These are phyloP conservation scores for Bombus affinis DNA, from an alignment of 1,140 invertebrate genomes.

Conservation along the genomic window DNA sequence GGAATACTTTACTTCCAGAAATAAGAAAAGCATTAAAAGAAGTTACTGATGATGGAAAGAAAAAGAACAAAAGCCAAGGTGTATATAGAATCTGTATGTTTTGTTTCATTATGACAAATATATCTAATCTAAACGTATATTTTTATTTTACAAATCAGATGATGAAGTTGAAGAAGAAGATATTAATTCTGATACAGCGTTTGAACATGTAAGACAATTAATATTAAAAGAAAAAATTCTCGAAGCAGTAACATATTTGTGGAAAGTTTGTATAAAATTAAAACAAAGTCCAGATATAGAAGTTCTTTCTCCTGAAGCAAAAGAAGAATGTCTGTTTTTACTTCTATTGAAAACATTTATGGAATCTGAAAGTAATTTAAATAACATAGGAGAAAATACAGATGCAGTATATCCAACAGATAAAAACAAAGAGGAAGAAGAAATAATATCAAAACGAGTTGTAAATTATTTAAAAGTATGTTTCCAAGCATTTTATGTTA, in stretches of 20 bases:
- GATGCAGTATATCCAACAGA: neutral
- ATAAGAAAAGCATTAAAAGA: conserved; percentile 79
- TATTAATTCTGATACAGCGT: conserved; percentile 67
- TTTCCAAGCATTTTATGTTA: conserved; percentile 68
- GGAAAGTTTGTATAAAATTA: conserved; percentile 66
- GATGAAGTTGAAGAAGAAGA: conserved; percentile 59
- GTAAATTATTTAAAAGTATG: conserved; percentile 78
- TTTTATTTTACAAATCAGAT: conserved; percentile 14
- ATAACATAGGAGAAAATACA: conserved; percentile 34
- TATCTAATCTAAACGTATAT: neutral
- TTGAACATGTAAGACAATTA: conserved; percentile 77
- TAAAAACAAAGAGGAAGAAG: conserved; percentile 57
- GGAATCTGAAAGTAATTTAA: conserved; percentile 67
- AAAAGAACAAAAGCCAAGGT: conserved; percentile 34
- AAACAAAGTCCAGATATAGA: conserved; percentile 66
- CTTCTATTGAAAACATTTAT: conserved; percentile 79
- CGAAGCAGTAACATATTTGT: conserved; percentile 72
- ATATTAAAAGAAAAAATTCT: conserved; percentile 75
- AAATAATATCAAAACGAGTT: conserved; percentile 72
- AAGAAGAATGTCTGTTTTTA: conserved; percentile 74
- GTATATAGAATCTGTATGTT: neutral
- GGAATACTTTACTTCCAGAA: conserved; percentile 76
- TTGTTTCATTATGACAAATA: neutral
- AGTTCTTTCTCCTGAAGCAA: conserved; percentile 61
- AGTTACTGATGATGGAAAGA: conserved; percentile 65